Evolutionary conservation across 2,888 invertebrate genomes (phyloP), one percentile per base, ranked within the genome.

Genomic region (Hirtodrosophila alboralis): DNA sequence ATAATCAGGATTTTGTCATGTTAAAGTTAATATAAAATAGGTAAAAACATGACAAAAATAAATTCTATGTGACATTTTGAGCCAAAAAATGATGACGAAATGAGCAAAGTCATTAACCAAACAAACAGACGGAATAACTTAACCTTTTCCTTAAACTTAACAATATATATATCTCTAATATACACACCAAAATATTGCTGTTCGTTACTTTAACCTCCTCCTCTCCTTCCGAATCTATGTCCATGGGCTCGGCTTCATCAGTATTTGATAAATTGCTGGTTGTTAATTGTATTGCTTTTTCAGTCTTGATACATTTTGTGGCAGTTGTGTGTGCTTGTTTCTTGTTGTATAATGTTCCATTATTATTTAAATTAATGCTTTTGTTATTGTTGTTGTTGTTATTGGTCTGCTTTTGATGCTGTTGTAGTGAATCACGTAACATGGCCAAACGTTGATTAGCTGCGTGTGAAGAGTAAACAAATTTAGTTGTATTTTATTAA

Each of bases 181-280:
- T 52, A 53, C 30, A 9, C 12, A 61, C 61, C n/a, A 14, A 4
- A 13, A 4, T 16, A 1, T 5, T 10, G 6, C 6, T 28, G 8
- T 1, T 47, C 2, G 23, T 23, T 8, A 6, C 23, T n/a, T n/a
- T n/a, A 6, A 9, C 12, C 10, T 30, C 23, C n/a, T 26, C 5
- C 23, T 18, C 26, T 3, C 59, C 71, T 12, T 59, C 53, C 30
- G 38, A 49, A 8, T 69, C 68, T 4, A 59, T 12, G 27, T 89
- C 89, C 89, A 89, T 89, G 7, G 85, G 54, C 8, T 69, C 68
- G 0, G n/a, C 26, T 2, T 45, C 53, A 9, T 45, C 21, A n/a
- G n/a, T n/a, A 9, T 33, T 26, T 8, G 26, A 3, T 1, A 5
- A 9, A 26, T 4, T 23, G 4, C 8, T 6, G 1, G 1, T 13